Percentiles rank a stretch among this genome's conserved stretches.
phyloP scores from a whole-genome alignment of 2,797 vertebrate species.

The Lagodon rhomboides region DNA sequence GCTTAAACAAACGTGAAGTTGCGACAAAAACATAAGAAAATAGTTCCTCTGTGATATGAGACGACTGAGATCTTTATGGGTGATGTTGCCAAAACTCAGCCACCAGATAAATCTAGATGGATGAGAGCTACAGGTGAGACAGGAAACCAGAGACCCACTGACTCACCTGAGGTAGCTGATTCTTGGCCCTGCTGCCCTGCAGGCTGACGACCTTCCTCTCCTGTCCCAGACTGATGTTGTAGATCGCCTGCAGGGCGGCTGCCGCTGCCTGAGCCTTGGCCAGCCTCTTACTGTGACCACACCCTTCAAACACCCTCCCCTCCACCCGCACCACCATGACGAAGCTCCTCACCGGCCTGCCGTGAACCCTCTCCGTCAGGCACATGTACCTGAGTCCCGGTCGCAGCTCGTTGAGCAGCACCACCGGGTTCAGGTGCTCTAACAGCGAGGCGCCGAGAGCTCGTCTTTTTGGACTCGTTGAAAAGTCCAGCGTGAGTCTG shows the following conservation, averaged over 20 bases:
- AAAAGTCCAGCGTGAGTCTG: conserved; percentile 88
- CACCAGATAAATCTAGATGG: too few relatives aligned
- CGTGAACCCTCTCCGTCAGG: conserved; percentile 88
- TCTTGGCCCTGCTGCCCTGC: conserved; percentile 86
- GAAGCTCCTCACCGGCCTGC: conserved; percentile 88
- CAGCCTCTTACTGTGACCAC: conserved; percentile 92
- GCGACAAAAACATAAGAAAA: too few relatives aligned
- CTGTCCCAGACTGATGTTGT: conserved; percentile 87
- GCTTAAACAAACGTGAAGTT: too few relatives aligned
- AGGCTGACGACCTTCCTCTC: conserved; percentile 74
- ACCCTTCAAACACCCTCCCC: conserved; percentile 94
- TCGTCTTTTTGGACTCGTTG: conserved; percentile 65
- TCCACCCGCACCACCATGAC: conserved; percentile 93
- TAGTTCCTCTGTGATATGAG: too few relatives aligned
- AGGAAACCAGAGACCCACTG: background rate
- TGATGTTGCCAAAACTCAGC: too few relatives aligned
- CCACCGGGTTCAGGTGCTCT: conserved; percentile 86
- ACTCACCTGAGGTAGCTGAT: conserved; percentile 96
- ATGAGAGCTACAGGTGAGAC: too few relatives aligned
- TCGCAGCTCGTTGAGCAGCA: conserved; percentile 90
- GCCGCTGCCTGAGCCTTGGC: conserved; percentile 93
- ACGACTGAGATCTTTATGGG: too few relatives aligned
- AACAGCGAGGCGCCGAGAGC: conserved; percentile 60
- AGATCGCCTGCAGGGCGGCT: conserved; percentile 90
- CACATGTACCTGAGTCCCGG: conserved; percentile 92